Evolutionary conservation across 2,113 vertebrate species (phyloP), one percentile per base, ranked within the genome.

Genomic region (Anolis sagrei): DNA sequence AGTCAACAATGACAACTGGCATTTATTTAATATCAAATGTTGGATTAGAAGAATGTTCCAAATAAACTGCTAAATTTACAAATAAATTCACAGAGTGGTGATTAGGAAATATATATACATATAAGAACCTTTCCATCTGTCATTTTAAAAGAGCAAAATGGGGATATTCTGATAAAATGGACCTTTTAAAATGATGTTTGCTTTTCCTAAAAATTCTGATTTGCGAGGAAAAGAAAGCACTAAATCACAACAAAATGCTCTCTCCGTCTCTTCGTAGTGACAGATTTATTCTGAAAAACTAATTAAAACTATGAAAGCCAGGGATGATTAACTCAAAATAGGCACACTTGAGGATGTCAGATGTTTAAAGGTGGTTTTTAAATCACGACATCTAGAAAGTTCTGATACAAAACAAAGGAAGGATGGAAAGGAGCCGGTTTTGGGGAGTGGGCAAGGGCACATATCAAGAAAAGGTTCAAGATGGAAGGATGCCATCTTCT

Each of bases 1-100:
- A 96, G 95, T 96, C 96, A 96, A 96, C 93, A 93, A 90, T 95
- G 95, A 95, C 93, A 96, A 95, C 95, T 94, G 95, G 94, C 95
- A 94, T 94, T 95, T 96, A 93, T 96, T 96, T 96, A 96, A 97
- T 95, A 94, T 92, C 92, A 90, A 95, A 93, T 94, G 86, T 93
- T 92, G 94, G 94, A 95, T 95, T 96, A 95, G 54, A 95, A 95
- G 93, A 95, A 95, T 91, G 95, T 95, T 96, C 93, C 95, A 94
- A 90, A 94, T 89, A 95, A 94, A 90, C 93, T 90, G 88, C 95
- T 95, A 96, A 95, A 96, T 95, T 94, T 96, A 95, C 95, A 90
- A 96, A 94, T 94, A 89, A 95, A 96, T 82, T 82, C 72, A 95
- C 95, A 94, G 94, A 96, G 95, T 93, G 88, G 92, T 94, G 94